A percentile compares a stretch with the other conserved stretches of the same genome.
Conservation (phyloP, 2,888 invertebrate species). For the Pyrrhosoma nymphula region DNA sequence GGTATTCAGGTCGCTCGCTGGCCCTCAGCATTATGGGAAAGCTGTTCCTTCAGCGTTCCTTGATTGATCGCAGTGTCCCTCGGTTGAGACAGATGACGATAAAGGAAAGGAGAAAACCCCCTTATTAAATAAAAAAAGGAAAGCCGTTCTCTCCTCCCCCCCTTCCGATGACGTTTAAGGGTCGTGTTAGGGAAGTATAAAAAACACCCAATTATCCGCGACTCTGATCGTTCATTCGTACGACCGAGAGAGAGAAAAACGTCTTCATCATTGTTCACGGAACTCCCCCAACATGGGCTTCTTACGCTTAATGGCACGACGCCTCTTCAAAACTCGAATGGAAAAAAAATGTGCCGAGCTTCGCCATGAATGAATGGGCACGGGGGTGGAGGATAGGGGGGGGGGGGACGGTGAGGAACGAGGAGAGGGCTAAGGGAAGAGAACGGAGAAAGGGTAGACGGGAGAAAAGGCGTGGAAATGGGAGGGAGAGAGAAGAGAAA, state of each 20-base stretch:
- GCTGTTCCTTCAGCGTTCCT: neutral
- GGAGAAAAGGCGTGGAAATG: neutral
- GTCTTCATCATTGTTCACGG: conserved; percentile 62
- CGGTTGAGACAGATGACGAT: conserved; percentile 4
- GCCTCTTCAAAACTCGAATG: conserved; percentile 43
- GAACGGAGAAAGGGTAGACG: neutral
- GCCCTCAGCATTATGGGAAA: conserved; percentile 7
- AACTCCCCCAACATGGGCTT: conserved; percentile 57
- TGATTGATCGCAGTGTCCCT: conserved; percentile 28
- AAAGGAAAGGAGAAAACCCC: conserved; percentile 24
- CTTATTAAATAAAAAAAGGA: conserved; percentile 28
- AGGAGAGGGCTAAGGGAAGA: neutral
- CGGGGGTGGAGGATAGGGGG: neutral
- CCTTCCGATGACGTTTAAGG: neutral
- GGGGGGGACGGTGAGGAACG: neutral
- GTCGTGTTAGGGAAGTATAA: conserved; percentile 45
- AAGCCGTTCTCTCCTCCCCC: neutral
- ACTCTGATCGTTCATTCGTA: conserved; percentile 42
- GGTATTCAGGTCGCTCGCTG: neutral
- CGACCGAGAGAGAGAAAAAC: conserved; percentile 31
- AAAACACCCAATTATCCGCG: conserved; percentile 59
- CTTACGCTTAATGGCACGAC: conserved; percentile 52
- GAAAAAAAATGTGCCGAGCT: conserved; percentile 46
- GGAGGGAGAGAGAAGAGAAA: neutral
- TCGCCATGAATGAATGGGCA: conserved; percentile 55